Conservation (phyloP, 2,113 vertebrate species). For the Isurus oxyrinchus region DNA sequence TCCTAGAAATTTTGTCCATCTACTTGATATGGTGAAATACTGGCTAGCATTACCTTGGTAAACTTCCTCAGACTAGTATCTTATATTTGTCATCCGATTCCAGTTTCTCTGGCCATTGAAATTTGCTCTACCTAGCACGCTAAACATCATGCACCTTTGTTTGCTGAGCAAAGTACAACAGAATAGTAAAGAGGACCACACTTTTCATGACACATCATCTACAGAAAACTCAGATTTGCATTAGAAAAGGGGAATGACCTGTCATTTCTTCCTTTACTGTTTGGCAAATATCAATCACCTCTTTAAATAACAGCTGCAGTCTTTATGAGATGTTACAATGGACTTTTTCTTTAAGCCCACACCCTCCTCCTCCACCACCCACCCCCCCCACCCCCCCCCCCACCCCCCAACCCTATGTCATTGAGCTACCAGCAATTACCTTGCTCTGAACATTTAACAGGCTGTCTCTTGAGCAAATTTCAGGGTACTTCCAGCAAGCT, state of each 20-base stretch:
- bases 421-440: not conserved
- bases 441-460: not conserved
- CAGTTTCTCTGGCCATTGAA: not conserved
- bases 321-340: not conserved
- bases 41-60: not conserved
- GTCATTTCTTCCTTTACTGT: not conserved
- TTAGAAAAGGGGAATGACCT: not conserved
- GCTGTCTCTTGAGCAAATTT: not conserved
- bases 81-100: not conserved
- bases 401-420: not conserved
- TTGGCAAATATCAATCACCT: not conserved
- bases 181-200: not conserved
- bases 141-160: not conserved
- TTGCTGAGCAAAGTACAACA: not conserved
- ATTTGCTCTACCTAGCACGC: not conserved
- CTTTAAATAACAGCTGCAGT: not conserved
- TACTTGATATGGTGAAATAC: not conserved
- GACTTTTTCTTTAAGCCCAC: not conserved
- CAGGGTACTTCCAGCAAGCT: not conserved
- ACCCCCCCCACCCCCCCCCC: not conserved
- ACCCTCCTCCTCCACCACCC: not conserved
- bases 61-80: not conserved
- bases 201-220: not conserved
- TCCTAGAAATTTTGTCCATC: not conserved
- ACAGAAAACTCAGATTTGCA: not conserved